Evolutionary conservation across 2,888 invertebrate species (phyloP).

Genomic region (Antheraea assamensis): DNA sequence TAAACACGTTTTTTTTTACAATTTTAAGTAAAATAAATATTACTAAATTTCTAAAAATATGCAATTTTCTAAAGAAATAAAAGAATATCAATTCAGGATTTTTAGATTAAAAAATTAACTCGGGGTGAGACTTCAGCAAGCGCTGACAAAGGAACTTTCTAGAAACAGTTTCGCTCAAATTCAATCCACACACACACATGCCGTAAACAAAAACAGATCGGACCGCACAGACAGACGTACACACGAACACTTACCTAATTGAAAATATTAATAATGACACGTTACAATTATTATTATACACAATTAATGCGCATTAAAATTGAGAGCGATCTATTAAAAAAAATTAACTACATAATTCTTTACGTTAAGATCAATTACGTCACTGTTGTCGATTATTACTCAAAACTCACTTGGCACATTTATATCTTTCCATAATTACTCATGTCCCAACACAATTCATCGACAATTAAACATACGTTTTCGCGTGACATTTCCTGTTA

Average conservation of each 20-base stretch:
- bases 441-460: slow-evolving; percentile 17
- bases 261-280: slow-evolving; percentile 44
- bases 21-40: too few relatives aligned
- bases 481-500: not conserved
- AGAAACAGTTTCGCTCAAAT: not conserved
- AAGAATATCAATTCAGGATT: too few relatives aligned
- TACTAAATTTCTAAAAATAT: too few relatives aligned
- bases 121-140: not conserved
- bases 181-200: not conserved
- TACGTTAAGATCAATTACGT: slow-evolving; percentile 15
- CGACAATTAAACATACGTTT: not conserved
- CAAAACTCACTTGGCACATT: slow-evolving; percentile 31
- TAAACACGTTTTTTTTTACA: too few relatives aligned
- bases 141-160: not conserved
- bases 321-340: slow-evolving; percentile 35
- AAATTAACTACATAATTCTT: slow-evolving; percentile 27
- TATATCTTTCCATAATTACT: slow-evolving; percentile 22
- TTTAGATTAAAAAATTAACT: not conserved
- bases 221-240: slow-evolving; percentile 10
- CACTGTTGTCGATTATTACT: slow-evolving; percentile 20
- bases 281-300: slow-evolving; percentile 37
- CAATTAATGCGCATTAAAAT: slow-evolving; percentile 42
- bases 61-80: too few relatives aligned
- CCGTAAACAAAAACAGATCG: not conserved
- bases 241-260: slow-evolving; percentile 20